A percentile compares a stretch with the other conserved stretches of the same genome.
Conservation (phyloP, 2,888 invertebrate species). For the Siphonodentalium dalli region DNA sequence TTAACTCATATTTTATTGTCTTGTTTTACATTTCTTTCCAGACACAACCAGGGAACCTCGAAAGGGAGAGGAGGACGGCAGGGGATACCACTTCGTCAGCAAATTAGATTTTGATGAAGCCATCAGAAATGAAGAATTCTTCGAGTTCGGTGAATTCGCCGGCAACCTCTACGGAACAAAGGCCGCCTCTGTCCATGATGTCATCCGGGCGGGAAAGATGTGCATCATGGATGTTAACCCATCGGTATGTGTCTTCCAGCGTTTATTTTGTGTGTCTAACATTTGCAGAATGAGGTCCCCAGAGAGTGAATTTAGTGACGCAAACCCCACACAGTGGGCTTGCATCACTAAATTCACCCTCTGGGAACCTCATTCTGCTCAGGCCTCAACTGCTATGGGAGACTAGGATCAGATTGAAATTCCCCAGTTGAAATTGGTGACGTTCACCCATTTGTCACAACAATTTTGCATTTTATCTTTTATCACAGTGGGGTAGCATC, state of each 20-base stretch:
- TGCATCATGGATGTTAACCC: slow-evolving; percentile 97
- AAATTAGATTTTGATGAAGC: slow-evolving; percentile 94
- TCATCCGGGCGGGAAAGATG: slow-evolving; percentile 94
- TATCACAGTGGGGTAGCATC: no score
- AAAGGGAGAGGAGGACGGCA: slow-evolving; percentile 93
- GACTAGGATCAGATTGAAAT: no score
- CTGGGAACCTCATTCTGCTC: no score
- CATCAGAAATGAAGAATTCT: slow-evolving; percentile 89
- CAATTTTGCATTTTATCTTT: no score
- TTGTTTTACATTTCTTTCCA: slow-evolving; percentile 63
- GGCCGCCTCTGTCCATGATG: slow-evolving; percentile 89
- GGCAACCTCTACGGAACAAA: slow-evolving; percentile 97
- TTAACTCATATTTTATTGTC: background rate
- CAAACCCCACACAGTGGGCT: no score
- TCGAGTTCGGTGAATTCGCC: slow-evolving; percentile 97
- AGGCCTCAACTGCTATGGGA: no score
- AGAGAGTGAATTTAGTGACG: no score
- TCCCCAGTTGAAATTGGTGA: no score
- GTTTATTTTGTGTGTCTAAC: no score
- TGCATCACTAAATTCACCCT: no score
- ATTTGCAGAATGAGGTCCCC: no score
- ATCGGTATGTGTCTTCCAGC: slow-evolving; percentile 56
- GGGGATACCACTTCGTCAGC: slow-evolving; percentile 97
- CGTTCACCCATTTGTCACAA: no score
- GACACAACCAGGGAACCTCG: slow-evolving; percentile 94